Evolutionary conservation across 1,140 invertebrate genomes (phyloP), one percentile per base, ranked within the genome.

Genomic region (Magallana angulata): DNA sequence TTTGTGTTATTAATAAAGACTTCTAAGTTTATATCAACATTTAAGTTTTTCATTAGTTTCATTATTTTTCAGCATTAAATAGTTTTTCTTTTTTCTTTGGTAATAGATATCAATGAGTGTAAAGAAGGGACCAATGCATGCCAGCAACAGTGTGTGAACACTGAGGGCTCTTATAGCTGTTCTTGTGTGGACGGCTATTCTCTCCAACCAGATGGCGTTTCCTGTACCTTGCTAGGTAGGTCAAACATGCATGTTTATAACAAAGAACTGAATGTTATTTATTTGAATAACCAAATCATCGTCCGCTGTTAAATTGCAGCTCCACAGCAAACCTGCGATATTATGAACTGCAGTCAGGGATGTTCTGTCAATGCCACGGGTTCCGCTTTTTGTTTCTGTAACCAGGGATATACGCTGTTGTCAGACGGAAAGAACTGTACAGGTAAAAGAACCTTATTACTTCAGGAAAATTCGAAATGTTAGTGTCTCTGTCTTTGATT

Each of bases 151-250:
- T 82, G 81, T 24, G 16, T 58, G 48, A 82, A 82, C 1, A 5
- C 81, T 9, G 48, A 14, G 16, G 81, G 81, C 11, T n/a, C 18
- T n/a, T 82, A 57, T 9, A n/a, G 57, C 16, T 82, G 81, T 82
- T 82, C 81, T 7, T 82, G 81, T 82, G 14, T 82, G 56, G n/a
- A 58, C 7, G 81, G 81, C 57, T 82, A 82, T 82, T 57, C 57
- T 57, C 57, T 82, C 48, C 81, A 82, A 16, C 48, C 81, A 82
- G 81, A 82, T 57, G 57, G 57, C 7, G 14, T 57, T n/a, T 57
- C 81, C 81, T 82, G 81, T 58, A 48, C 58, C n/a, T 16, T 58
- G 30, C 82, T n/a, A 57, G 58, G 58, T 57, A 83, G 24, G 14
- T 36, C 36, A 36, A 36, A 36, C 36, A 36, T 36, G 36, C 24